Conservation (phyloP, 2,113 vertebrate genomes). For the Cinclus cinclus region DNA sequence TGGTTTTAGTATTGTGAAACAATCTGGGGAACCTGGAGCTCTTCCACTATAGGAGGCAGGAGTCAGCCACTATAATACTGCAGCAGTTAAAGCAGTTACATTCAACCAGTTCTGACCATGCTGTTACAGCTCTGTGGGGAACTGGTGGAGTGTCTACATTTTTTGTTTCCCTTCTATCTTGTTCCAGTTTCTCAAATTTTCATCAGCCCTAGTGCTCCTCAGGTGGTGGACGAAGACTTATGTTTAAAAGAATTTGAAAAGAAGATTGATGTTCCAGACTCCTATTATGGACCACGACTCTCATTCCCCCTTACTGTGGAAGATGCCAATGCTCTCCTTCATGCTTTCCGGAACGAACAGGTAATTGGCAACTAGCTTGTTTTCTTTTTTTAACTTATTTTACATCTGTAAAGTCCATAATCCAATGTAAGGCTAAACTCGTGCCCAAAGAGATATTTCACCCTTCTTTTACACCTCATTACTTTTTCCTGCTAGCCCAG, state of each 20-base stretch:
- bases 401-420: neutral
- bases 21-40: neutral
- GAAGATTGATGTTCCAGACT: conserved; percentile 80
- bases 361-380: conserved; percentile 61
- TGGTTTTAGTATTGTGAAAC: neutral
- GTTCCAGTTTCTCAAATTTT: conserved; percentile 79
- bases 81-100: neutral
- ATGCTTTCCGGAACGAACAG: conserved; percentile 87
- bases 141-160: neutral
- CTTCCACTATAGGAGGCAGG: neutral
- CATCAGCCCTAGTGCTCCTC: conserved; percentile 66
- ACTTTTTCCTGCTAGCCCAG: neutral
- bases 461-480: neutral
- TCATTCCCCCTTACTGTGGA: conserved; percentile 86
- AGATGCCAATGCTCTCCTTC: conserved; percentile 82
- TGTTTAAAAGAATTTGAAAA: conserved; percentile 69
- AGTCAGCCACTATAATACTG: neutral
- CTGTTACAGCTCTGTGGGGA: neutral
- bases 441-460: neutral
- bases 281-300: conserved; percentile 86
- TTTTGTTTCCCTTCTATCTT: neutral
- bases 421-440: neutral
- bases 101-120: neutral
- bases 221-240: conserved; percentile 21
- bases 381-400: neutral